Evolutionary conservation across 2,888 invertebrate species (phyloP).

Genomic region (Athalia cordata): DNA sequence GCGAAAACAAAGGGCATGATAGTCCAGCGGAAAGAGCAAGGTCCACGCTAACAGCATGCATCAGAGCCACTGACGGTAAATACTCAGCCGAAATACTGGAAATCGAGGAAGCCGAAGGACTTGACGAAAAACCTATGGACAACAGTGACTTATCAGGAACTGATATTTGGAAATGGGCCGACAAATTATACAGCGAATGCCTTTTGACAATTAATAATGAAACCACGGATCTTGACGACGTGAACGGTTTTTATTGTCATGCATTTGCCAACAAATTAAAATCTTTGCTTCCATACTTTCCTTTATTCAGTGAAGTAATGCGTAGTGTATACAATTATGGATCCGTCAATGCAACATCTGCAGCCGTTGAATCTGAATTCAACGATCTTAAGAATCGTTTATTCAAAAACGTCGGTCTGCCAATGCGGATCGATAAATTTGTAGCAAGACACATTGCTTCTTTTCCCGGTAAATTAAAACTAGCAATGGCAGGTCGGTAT

Average conservation of each 20-base stretch:
- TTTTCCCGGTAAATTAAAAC: constrained; percentile 44
- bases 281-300: constrained; percentile 45
- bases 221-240: constrained; percentile 27
- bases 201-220: background rate
- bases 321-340: constrained; percentile 33
- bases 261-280: constrained; percentile 42
- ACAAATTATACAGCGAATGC: background rate
- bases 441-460: constrained; percentile 36
- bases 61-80: too few relatives aligned
- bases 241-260: constrained; percentile 44
- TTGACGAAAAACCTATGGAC: constrained; percentile 10
- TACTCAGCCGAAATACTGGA: too few relatives aligned
- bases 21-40: constrained; percentile 13
- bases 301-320: too few relatives aligned
- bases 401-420: constrained; percentile 34
- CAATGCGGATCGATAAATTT: constrained; percentile 49
- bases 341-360: constrained; percentile 43
- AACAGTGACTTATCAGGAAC: constrained; percentile 1
- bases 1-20: background rate
- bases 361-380: constrained; percentile 48
- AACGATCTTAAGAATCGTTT: constrained; percentile 48
- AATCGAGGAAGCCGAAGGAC: too few relatives aligned
- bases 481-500: constrained; percentile 20
- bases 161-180: constrained; percentile 18
- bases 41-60: background rate